phyloP scores from a whole-genome alignment of 2,113 vertebrate species.

The Clupea harengus region DNA sequence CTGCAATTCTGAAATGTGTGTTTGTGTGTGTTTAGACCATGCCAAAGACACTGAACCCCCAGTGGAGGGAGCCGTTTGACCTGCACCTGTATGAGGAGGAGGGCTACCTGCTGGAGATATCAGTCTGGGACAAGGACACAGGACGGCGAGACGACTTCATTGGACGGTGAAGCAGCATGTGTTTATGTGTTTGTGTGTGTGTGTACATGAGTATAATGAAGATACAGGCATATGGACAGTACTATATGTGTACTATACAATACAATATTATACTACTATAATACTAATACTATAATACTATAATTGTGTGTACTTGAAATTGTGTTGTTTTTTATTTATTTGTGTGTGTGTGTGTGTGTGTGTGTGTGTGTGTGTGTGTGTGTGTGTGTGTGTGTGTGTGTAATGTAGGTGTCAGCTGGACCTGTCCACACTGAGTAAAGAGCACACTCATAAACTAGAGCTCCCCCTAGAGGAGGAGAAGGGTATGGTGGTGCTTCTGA shows the following conservation, averaged over 20 bases:
- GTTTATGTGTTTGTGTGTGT: not conserved
- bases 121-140: constrained; percentile 91
- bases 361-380: constrained; percentile 23
- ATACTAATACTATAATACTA: no score
- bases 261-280: no score
- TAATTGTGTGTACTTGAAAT: not conserved
- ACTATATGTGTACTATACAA: no score
- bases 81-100: constrained; percentile 89
- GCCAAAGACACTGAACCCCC: constrained; percentile 90
- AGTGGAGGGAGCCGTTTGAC: constrained; percentile 95
- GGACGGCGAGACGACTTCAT: constrained; percentile 94
- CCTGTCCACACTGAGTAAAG: constrained; percentile 81
- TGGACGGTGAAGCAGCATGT: constrained; percentile 75
- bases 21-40: constrained; percentile 71
- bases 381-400: constrained; percentile 17
- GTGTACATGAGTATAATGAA: not conserved
- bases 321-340: constrained; percentile 63
- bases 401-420: constrained; percentile 83
- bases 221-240: no score
- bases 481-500: constrained; percentile 82
- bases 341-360: constrained; percentile 18
- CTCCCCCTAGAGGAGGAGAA: constrained; percentile 81
- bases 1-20: no score
- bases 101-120: constrained; percentile 85
- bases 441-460: constrained; percentile 86